A percentile compares a stretch with the other conserved stretches of the same genome.
Evolutionary conservation across 2,113 vertebrate species (phyloP).

Genomic region (Pachyramphus minor): DNA sequence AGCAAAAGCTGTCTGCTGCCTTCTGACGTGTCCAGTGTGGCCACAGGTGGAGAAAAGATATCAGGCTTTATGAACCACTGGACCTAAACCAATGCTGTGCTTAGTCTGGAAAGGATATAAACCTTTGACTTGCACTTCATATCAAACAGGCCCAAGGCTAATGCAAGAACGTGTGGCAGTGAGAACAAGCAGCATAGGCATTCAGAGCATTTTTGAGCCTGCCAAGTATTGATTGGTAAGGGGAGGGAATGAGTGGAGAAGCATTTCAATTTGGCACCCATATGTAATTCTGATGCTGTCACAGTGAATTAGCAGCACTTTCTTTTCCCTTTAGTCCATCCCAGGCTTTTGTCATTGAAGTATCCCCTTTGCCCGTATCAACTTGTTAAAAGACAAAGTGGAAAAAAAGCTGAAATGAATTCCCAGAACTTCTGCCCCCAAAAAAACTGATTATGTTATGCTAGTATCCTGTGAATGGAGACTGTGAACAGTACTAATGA

Average conservation of each 20-base stretch:
- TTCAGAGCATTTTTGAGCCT: conserved; percentile 3
- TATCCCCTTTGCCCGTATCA: background rate
- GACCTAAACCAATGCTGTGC: background rate
- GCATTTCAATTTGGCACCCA: conserved; percentile 43
- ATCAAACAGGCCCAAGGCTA: background rate
- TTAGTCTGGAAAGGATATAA: background rate
- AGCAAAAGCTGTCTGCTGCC: background rate
- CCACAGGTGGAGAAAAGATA: background rate
- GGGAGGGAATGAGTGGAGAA: conserved; percentile 30
- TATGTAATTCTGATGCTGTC: conserved; percentile 49
- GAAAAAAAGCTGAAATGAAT: background rate
- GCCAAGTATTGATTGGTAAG: conserved; percentile 37
- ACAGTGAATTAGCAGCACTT: conserved; percentile 50
- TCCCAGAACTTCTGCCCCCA: background rate
- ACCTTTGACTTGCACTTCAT: background rate
- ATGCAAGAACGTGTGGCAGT: background rate
- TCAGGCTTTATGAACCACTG: background rate
- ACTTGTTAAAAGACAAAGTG: background rate
- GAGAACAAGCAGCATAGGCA: background rate
- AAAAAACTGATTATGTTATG: background rate
- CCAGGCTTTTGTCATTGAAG: conserved; percentile 35
- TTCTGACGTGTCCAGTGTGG: background rate
- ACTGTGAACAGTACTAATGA: background rate
- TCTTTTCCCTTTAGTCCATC: background rate
- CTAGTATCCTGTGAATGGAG: background rate